Conservation (phyloP, 2,797 vertebrate genomes). For the Mergus octosetaceus region DNA sequence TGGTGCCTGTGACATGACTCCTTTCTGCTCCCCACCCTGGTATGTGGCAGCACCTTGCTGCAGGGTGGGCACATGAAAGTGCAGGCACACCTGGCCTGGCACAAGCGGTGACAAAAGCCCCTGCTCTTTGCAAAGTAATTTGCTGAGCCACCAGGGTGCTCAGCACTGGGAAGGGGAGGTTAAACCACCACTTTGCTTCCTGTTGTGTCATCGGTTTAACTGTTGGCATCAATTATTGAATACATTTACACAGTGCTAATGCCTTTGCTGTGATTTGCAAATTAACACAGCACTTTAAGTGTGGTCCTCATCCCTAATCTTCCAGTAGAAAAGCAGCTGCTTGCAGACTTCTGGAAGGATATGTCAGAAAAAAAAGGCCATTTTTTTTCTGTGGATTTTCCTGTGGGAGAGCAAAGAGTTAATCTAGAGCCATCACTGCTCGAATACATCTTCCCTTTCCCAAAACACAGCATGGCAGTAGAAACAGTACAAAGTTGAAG, state of each 20-base stretch:
- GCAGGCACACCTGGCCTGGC: constrained; percentile 23
- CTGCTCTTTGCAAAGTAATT: not conserved
- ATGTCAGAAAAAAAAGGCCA: not conserved
- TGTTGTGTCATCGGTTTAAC: constrained; percentile 17
- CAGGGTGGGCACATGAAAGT: not conserved
- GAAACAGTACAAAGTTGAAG: not conserved
- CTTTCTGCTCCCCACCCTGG: not conserved
- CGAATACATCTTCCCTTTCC: not conserved
- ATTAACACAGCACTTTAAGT: not conserved
- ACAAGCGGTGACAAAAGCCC: not conserved
- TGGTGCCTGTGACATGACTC: not conserved
- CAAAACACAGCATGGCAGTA: not conserved
- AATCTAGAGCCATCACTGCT: not conserved
- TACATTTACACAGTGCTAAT: not conserved
- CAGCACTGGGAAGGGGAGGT: not conserved
- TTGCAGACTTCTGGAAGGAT: not conserved
- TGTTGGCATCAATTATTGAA: not conserved
- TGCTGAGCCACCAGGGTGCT: not conserved
- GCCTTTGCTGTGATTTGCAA: not conserved
- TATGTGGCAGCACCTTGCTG: constrained; percentile 1
- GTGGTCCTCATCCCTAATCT: not conserved
- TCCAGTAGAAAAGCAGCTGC: not conserved
- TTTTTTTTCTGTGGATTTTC: not conserved
- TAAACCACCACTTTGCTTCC: constrained; percentile 39
- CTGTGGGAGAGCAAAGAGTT: not conserved